Evolutionary conservation across 2,797 vertebrate genomes (phyloP), one percentile per base, ranked within the genome.

Genomic region (Thunnus albacares): DNA sequence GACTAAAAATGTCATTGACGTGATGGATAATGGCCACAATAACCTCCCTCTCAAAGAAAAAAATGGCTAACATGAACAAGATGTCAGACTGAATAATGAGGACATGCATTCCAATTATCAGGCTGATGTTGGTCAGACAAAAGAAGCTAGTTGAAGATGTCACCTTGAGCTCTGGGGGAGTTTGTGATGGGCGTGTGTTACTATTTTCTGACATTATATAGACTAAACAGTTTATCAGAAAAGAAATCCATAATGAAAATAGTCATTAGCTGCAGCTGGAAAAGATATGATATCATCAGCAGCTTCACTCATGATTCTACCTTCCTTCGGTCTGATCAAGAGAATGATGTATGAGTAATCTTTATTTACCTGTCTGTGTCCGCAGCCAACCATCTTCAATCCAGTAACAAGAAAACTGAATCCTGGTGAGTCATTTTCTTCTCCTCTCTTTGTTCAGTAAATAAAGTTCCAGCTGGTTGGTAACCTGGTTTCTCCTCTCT

Each of bases 341-440:
- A 28, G 6, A 38, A 13, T 59, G 9, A 74, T 41, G 2, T 43
- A 6, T 49, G 2, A 60, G 0, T 79, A 1, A 60, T 64, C 15
- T 64, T 30, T 2, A 14, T 63, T 49, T 58, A 47, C 8, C n/a
- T 86, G 4, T 85, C 38, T 79, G 56, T 20, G n/a, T 94, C 90
- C 91, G 5, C 94, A 99, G 98, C 98, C 81, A 97, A 99, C 94
- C 96, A 97, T 60, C 97, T 99, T 75, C 97, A 95, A 84, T 94
- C 95, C 88, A 94, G 83, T 75, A 94, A 92, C 85, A 86, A 90
- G 69, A 96, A 95, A 90, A 74, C 95, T 83, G 96, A 96, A 73
- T 90, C 95, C 76, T 94, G 96, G 98, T 99, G 95, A 94, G 94
- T 90, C 6, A 33, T 56, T 66, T 56, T 63, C 15, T 62, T 74